phyloP scores from a whole-genome alignment of 1,140 invertebrate genomes.

The Drosophila kanapiae region DNA sequence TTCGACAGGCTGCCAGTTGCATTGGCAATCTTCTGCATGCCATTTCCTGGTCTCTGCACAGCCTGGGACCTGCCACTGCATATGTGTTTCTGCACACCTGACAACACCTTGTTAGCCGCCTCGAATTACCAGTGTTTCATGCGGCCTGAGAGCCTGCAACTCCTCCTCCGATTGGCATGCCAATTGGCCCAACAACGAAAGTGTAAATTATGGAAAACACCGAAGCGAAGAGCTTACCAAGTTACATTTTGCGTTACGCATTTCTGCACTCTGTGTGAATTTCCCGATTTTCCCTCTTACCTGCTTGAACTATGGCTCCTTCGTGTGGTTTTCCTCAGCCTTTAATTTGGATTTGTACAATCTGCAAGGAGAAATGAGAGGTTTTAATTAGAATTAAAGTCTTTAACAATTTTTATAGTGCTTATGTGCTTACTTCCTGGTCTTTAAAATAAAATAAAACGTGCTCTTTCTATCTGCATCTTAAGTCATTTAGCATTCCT shows the following conservation, averaged over 20 bases:
- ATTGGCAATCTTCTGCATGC: slow-evolving; percentile 58
- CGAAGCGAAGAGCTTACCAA: slow-evolving; percentile 49
- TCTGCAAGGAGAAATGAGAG: slow-evolving; percentile 32
- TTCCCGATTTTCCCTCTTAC: slow-evolving; percentile 41
- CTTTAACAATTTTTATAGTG: too few relatives aligned
- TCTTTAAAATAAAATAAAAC: background rate
- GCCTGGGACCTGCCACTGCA: slow-evolving; percentile 23
- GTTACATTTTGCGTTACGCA: slow-evolving; percentile 61
- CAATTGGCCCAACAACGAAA: slow-evolving; percentile 61
- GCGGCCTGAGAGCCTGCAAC: slow-evolving; percentile 28
- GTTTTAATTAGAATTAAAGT: background rate
- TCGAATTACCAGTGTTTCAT: slow-evolving; percentile 75
- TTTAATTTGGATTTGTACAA: slow-evolving; percentile 27
- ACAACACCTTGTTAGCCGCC: slow-evolving; percentile 67
- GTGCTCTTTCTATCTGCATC: background rate
- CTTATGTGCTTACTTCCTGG: background rate
- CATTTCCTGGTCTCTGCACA: slow-evolving; percentile 50
- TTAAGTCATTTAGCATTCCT: background rate
- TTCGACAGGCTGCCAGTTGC: slow-evolving; percentile 33
- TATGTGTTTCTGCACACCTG: slow-evolving; percentile 30
- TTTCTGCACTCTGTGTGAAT: slow-evolving; percentile 75
- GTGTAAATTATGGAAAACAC: slow-evolving; percentile 47
- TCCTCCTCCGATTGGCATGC: slow-evolving; percentile 41
- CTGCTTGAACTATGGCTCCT: slow-evolving; percentile 63
- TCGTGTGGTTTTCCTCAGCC: slow-evolving; percentile 44